These are phyloP conservation scores for Falco rusticolus DNA, from an alignment of 2,797 vertebrate species.

Conservation along the genomic window DNA sequence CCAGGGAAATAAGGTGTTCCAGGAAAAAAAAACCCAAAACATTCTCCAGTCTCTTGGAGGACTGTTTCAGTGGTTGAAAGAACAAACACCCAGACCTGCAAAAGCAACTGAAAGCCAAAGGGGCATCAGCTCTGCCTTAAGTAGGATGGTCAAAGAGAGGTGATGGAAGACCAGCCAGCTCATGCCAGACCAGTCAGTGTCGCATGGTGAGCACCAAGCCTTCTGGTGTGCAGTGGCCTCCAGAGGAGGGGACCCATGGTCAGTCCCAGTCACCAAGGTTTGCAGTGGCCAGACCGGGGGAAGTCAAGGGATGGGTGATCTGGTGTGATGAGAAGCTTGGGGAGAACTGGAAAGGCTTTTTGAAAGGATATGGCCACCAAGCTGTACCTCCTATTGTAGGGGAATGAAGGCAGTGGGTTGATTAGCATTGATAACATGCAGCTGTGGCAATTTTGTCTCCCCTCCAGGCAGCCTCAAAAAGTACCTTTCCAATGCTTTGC, in stretches of 20 bases:
- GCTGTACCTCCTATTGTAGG: neutral
- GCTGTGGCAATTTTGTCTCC: too few species aligned
- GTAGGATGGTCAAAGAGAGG: neutral
- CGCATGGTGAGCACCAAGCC: neutral
- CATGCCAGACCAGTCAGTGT: neutral
- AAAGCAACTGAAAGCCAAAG: neutral
- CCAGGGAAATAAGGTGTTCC: neutral
- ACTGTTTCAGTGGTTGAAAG: neutral
- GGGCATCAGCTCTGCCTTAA: neutral
- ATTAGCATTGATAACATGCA: too few species aligned
- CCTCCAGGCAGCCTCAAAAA: too few species aligned
- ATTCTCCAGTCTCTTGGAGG: neutral
- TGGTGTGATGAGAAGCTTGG: neutral
- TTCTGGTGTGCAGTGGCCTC: neutral
- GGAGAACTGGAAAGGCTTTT: neutral
- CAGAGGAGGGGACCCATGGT: accelerated
- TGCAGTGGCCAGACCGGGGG: neutral
- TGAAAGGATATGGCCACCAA: neutral
- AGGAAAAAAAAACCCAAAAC: neutral
- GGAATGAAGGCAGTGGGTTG: too few species aligned
- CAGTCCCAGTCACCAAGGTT: neutral
- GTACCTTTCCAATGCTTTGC: too few species aligned
- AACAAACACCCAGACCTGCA: neutral
- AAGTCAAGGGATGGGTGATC: neutral
- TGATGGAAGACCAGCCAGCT: neutral